These are phyloP conservation scores for Bambusicola thoracicus DNA, from an alignment of 2,113 vertebrate species.

Conservation along the genomic window DNA sequence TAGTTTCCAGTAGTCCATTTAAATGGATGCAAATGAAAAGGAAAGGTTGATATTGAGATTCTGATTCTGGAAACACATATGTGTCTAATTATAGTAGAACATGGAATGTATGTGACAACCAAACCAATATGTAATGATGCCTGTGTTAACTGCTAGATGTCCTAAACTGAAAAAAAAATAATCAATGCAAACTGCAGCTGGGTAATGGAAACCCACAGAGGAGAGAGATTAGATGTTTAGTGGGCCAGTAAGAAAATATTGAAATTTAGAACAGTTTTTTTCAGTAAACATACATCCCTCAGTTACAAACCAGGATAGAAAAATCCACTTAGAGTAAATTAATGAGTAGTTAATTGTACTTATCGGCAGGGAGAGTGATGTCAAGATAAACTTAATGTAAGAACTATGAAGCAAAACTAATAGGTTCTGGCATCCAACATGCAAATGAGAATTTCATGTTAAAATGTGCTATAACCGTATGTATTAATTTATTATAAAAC, in stretches of 20 bases:
- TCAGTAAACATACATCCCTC: background rate
- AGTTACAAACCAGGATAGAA: background rate
- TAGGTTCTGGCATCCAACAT: conserved; percentile 49
- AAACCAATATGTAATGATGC: background rate
- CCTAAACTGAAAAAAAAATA: background rate
- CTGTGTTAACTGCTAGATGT: background rate
- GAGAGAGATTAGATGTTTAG: background rate
- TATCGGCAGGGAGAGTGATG: conserved; percentile 36
- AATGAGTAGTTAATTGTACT: conserved; percentile 56
- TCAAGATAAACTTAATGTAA: conserved; percentile 67
- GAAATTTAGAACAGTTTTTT: background rate
- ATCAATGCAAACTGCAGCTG: background rate
- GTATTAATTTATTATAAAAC: conserved; percentile 65
- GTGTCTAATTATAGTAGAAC: background rate
- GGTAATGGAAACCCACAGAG: background rate
- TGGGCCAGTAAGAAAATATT: conserved; percentile 6
- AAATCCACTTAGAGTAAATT: conserved; percentile 52
- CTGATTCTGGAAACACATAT: background rate
- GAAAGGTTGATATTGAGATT: background rate
- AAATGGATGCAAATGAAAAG: background rate
- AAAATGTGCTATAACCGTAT: conserved; percentile 57
- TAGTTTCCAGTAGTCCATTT: background rate
- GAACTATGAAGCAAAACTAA: conserved; percentile 67
- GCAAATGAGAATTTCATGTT: conserved; percentile 55
- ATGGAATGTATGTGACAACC: background rate